phyloP scores from a whole-genome alignment of 1,140 invertebrate species.

The Drosophila sucinea region DNA sequence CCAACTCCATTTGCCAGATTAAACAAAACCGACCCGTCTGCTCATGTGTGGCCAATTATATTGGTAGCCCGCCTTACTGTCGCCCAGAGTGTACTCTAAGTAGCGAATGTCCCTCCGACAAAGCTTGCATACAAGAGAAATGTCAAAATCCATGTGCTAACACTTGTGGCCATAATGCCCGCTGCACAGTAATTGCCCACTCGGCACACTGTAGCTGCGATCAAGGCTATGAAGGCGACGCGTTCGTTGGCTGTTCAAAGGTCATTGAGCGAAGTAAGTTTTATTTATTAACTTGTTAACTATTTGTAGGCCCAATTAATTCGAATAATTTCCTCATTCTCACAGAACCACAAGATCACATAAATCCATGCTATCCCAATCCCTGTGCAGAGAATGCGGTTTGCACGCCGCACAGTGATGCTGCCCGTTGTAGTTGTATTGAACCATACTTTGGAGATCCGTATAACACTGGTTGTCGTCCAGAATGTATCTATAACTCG shows the following conservation, averaged over 20 bases:
- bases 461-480: constrained; percentile 89
- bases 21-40: constrained; percentile 90
- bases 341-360: constrained; percentile 74
- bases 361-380: constrained; percentile 90
- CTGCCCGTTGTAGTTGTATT: constrained; percentile 90
- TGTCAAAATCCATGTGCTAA: constrained; percentile 90
- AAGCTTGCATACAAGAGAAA: constrained; percentile 91
- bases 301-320: background rate
- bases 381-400: constrained; percentile 92
- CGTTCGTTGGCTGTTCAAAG: constrained; percentile 90
- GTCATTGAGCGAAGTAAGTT: constrained; percentile 79
- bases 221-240: constrained; percentile 90
- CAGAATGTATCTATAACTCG: constrained; percentile 90
- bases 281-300: background rate
- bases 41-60: constrained; percentile 90
- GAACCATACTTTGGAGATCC: constrained; percentile 93
- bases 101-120: constrained; percentile 89
- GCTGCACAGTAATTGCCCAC: constrained; percentile 92
- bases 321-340: background rate
- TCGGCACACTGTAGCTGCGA: constrained; percentile 91
- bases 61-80: constrained; percentile 89
- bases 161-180: constrained; percentile 90
- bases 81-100: constrained; percentile 90
- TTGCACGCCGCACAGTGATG: constrained; percentile 88
- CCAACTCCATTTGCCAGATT: constrained; percentile 93